A percentile compares a stretch with the other conserved stretches of the same genome.
These are phyloP conservation scores for Scortum barcoo DNA, from an alignment of 2,113 vertebrate species.

Conservation along the genomic window DNA sequence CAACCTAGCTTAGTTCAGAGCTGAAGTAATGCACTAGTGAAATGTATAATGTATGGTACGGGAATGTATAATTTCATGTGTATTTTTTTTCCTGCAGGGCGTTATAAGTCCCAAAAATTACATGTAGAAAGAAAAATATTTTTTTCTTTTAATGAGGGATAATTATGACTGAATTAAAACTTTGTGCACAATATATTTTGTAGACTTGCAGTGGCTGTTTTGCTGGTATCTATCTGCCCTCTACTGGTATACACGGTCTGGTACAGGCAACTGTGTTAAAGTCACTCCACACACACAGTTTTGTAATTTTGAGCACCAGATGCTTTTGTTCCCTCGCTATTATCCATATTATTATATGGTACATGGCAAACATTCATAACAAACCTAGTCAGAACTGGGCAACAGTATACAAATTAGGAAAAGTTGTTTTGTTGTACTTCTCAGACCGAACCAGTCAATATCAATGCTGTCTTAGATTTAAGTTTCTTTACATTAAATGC, in stretches of 20 bases:
- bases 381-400: neutral
- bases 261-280: conserved; percentile 31
- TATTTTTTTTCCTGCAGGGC: neutral
- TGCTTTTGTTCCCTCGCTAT: neutral
- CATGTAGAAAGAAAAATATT: neutral
- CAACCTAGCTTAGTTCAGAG: neutral
- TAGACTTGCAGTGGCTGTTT: neutral
- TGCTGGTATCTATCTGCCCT: conserved; percentile 60
- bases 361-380: neutral
- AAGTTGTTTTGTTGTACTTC: neutral
- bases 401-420: neutral
- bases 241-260: conserved; percentile 58
- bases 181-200: neutral
- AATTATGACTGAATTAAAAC: neutral
- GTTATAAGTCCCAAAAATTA: neutral
- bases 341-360: neutral
- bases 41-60: neutral
- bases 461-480: neutral
- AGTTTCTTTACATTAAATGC: neutral
- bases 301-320: neutral
- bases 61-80: neutral
- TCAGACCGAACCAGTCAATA: neutral
- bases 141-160: neutral
- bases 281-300: neutral
- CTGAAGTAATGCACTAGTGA: conserved; percentile 11